phyloP scores from a whole-genome alignment of 2,113 vertebrate genomes.

The Nothobranchius furzeri region DNA sequence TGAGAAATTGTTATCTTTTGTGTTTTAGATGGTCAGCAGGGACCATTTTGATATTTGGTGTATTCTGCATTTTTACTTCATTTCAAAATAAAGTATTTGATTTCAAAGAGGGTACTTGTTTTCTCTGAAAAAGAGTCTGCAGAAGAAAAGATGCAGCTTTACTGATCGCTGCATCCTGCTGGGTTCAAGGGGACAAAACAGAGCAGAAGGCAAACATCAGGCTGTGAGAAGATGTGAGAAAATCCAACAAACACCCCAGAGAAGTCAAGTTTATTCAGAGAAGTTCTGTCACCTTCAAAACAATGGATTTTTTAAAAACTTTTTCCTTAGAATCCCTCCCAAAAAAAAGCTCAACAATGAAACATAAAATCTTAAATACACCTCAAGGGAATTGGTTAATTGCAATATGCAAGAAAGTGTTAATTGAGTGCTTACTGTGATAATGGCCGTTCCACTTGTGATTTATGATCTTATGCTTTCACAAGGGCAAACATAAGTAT shows the following conservation, averaged over 20 bases:
- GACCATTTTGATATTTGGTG: too few species aligned
- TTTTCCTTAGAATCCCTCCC: slow-evolving; percentile 10
- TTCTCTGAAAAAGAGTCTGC: slow-evolving; percentile 15
- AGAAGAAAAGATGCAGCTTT: slow-evolving; percentile 22
- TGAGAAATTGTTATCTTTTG: too few species aligned
- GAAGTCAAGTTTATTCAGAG: slow-evolving; percentile 49
- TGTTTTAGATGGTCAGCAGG: too few species aligned
- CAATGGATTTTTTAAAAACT: not conserved
- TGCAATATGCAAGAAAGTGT: slow-evolving; percentile 17
- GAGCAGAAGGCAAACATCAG: slow-evolving; percentile 17
- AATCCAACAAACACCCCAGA: slow-evolving; percentile 5
- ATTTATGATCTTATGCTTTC: slow-evolving; percentile 31
- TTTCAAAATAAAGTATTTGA: not conserved
- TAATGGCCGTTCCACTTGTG: slow-evolving; percentile 15
- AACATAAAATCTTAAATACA: slow-evolving; percentile 6
- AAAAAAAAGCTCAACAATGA: not conserved
- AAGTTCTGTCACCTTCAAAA: slow-evolving; percentile 40
- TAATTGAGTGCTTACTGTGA: slow-evolving; percentile 23
- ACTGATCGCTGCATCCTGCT: slow-evolving; percentile 39
- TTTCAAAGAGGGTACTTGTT: slow-evolving; percentile 22
- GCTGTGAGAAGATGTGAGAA: slow-evolving; percentile 11
- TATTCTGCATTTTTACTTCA: too few species aligned
- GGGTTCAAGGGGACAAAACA: slow-evolving; percentile 10
- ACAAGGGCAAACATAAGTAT: slow-evolving; percentile 41
- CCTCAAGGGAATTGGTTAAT: slow-evolving; percentile 9